Evolutionary conservation across 2,797 vertebrate genomes (phyloP).

Genomic region (Dromococcyx pavoninus): DNA sequence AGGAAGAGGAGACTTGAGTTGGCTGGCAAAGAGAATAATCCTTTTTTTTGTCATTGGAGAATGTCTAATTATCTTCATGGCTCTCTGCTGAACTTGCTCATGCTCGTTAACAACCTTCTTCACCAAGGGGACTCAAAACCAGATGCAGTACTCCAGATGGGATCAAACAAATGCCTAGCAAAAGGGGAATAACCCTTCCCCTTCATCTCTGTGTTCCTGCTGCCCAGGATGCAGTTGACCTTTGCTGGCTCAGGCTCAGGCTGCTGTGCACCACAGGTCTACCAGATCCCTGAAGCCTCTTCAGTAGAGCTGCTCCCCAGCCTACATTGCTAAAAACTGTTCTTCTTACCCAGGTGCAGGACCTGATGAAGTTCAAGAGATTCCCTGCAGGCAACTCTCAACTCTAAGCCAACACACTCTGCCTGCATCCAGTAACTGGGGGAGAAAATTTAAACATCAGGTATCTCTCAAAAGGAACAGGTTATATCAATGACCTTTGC

Average conservation of each 20-base stretch:
- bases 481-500: not conserved
- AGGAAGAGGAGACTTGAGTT: not conserved
- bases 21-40: not conserved
- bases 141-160: not conserved
- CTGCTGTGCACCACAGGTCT: not conserved
- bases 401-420: not conserved
- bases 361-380: not conserved
- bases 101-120: not conserved
- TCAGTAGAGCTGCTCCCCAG: not conserved
- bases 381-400: not conserved
- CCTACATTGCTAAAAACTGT: not conserved
- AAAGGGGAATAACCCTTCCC: not conserved
- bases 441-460: not conserved
- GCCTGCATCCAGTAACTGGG: not conserved
- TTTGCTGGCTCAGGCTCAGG: not conserved
- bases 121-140: not conserved
- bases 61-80: not conserved
- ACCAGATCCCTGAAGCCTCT: not conserved
- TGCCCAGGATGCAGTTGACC: not conserved
- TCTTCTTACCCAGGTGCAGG: not conserved
- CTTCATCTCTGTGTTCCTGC: not conserved
- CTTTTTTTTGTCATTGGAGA: not conserved
- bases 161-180: not conserved
- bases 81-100: not conserved
- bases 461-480: not conserved